phyloP scores from a whole-genome alignment of 2,113 vertebrate genomes.

The Diadophis punctatus region DNA sequence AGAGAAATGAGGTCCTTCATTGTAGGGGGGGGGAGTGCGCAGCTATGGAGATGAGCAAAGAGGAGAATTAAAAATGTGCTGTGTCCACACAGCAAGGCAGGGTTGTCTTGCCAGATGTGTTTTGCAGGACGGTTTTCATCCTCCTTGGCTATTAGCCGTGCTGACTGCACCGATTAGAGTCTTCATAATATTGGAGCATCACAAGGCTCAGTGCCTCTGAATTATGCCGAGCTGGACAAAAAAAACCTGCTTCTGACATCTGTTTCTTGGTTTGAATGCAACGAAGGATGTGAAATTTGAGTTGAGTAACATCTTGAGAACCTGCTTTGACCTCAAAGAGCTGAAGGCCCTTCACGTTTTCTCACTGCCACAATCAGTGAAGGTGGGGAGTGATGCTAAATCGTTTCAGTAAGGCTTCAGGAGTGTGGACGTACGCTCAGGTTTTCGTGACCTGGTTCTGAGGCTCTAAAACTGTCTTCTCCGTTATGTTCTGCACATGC shows the following conservation, averaged over 20 bases:
- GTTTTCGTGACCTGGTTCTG: not conserved
- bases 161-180: not conserved
- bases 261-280: not conserved
- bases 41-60: not conserved
- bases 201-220: not conserved
- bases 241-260: not conserved
- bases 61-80: not conserved
- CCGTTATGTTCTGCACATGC: not conserved
- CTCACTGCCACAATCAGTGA: not conserved
- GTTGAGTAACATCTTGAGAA: not conserved
- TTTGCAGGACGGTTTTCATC: not conserved
- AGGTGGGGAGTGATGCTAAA: not conserved
- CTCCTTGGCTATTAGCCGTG: not conserved
- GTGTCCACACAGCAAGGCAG: not conserved
- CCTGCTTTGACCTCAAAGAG: not conserved
- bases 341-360: not conserved
- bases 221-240: not conserved
- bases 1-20: not conserved
- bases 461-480: not conserved
- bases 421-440: not conserved
- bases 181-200: not conserved
- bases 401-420: not conserved
- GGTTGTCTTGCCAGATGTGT: not conserved
- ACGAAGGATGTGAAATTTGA: not conserved
- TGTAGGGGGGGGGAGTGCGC: fast-evolving